Conservation (phyloP, 1,140 invertebrate genomes). For the Aplysia californica region DNA sequence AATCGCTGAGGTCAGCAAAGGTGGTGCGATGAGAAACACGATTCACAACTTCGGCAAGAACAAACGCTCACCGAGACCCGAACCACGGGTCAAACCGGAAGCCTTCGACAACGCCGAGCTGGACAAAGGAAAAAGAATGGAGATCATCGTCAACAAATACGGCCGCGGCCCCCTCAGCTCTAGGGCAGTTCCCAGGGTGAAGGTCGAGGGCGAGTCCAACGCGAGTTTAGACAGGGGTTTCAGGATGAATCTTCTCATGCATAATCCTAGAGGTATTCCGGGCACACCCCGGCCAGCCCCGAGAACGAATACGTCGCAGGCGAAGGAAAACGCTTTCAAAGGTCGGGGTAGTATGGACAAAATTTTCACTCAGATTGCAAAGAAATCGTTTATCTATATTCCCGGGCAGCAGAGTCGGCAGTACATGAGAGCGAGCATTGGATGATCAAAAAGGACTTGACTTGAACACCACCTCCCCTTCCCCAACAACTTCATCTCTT, state of each 20-base stretch:
- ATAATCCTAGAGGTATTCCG: slow-evolving; percentile 42
- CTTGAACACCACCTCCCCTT: no score
- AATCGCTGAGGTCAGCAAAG: slow-evolving; percentile 45
- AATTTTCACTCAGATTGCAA: slow-evolving; percentile 20
- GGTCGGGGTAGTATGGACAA: slow-evolving; percentile 45
- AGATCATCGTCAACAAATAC: slow-evolving; percentile 47
- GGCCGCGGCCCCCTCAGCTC: slow-evolving; percentile 31
- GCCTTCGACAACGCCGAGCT: slow-evolving; percentile 48
- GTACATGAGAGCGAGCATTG: slow-evolving; percentile 20
- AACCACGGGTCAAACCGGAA: slow-evolving; percentile 50
- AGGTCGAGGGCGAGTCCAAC: slow-evolving; percentile 50
- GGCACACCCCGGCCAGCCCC: slow-evolving; percentile 40
- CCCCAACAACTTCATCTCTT: no score
- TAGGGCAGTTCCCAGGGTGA: slow-evolving; percentile 52
- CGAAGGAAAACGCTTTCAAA: slow-evolving; percentile 42
- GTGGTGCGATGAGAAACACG: slow-evolving; percentile 42
- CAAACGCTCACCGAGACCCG: slow-evolving; percentile 17
- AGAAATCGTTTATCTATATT: slow-evolving; percentile 26
- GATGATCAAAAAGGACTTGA: not conserved
- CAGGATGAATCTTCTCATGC: slow-evolving; percentile 52
- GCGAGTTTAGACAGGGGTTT: slow-evolving; percentile 49
- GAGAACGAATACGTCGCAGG: slow-evolving; percentile 39
- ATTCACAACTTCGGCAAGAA: slow-evolving; percentile 44
- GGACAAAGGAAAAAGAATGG: slow-evolving; percentile 50
- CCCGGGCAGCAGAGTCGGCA: slow-evolving; percentile 27